phyloP scores from a whole-genome alignment of 37 sponge, comb jelly and placozoan genomes.

The Cladorhizidae sp. region DNA sequence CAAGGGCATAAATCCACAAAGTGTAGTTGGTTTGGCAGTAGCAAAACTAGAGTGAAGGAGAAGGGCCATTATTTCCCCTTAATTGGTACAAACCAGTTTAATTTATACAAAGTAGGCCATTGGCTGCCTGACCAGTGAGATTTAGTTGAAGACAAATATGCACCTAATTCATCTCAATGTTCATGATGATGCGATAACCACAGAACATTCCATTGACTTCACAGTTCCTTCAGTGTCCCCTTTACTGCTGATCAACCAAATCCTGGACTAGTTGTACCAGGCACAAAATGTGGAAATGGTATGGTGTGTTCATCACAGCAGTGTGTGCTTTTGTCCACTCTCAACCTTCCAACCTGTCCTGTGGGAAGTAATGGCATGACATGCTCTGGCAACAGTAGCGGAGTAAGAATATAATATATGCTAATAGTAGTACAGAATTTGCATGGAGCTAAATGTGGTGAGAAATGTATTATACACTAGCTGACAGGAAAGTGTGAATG shows the following conservation, averaged over 20 bases:
- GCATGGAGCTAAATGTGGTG: background rate
- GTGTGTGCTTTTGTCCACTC: slow-evolving; percentile 4
- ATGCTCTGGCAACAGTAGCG: slow-evolving; percentile 63
- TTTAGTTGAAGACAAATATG: too few species aligned
- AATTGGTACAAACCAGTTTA: too few species aligned
- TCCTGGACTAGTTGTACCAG: slow-evolving; percentile 36
- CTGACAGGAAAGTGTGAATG: background rate
- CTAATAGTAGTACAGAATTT: background rate
- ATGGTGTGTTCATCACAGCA: background rate
- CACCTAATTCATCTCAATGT: too few species aligned
- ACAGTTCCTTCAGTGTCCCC: slow-evolving; percentile 1
- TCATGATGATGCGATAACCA: too few species aligned
- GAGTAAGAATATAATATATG: background rate
- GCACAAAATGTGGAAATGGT: slow-evolving; percentile 29
- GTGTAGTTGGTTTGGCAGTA: too few species aligned
- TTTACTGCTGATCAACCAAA: background rate
- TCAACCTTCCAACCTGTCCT: slow-evolving; percentile 22
- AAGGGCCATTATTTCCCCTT: too few species aligned
- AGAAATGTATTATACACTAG: background rate
- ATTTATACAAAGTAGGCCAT: too few species aligned
- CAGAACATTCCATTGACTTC: too few species aligned
- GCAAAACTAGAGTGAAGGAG: too few species aligned
- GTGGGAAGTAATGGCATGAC: slow-evolving; percentile 23
- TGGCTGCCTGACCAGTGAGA: too few species aligned
- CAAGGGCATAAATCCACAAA: too few species aligned